These are phyloP conservation scores for Leuctra nigra DNA, from an alignment of 2,888 invertebrate species.

Conservation along the genomic window DNA sequence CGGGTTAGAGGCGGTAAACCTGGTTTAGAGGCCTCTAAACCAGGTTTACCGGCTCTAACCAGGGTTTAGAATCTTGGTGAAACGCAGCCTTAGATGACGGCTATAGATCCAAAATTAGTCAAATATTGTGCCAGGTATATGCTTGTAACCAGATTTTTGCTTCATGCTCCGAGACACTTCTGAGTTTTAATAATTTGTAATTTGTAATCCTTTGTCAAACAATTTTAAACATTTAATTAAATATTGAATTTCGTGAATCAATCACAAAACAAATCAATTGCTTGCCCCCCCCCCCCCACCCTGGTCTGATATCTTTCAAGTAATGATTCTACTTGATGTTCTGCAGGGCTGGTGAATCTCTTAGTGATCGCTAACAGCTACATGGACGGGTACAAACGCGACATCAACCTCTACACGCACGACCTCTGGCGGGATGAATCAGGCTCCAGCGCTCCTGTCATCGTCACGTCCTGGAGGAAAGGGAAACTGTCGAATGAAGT, in stretches of 20 bases:
- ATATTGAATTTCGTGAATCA: too few relatives aligned
- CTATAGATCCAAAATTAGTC: too few relatives aligned
- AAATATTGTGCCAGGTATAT: too few relatives aligned
- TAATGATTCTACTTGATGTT: neutral
- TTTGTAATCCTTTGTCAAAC: neutral
- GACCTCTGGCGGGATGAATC: slow-evolving; percentile 64
- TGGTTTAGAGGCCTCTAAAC: too few relatives aligned
- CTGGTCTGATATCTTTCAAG: neutral
- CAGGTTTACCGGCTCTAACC: too few relatives aligned
- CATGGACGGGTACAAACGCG: slow-evolving; percentile 40
- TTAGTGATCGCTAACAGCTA: slow-evolving; percentile 11
- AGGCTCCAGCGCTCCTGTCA: slow-evolving; percentile 58
- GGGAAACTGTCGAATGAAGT: slow-evolving; percentile 55
- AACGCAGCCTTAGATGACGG: too few relatives aligned
- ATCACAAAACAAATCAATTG: too few relatives aligned
- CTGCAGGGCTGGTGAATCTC: slow-evolving; percentile 5
- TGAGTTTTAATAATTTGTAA: neutral
- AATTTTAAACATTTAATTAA: neutral
- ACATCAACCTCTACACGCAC: slow-evolving; percentile 67
- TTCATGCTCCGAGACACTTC: too few relatives aligned
- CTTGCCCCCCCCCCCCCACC: too few relatives aligned
- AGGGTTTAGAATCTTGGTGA: too few relatives aligned
- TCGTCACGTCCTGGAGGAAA: slow-evolving; percentile 64
- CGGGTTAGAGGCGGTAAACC: too few relatives aligned
- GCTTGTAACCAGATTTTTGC: too few relatives aligned